Evolutionary conservation across 2,113 vertebrate genomes (phyloP).

Genomic region (Xenopus tropicalis): UCB_Xtro_10.0 CM004450.2:71731501-71732000

Average conservation of each 20-base stretch:
- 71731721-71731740: too few species aligned
- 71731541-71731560: too few species aligned
- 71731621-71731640: too few species aligned
- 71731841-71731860: conserved; percentile 35
- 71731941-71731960: conserved; percentile 57
- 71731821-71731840: conserved; percentile 31
- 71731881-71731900: conserved; percentile 33
- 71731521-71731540: too few species aligned
- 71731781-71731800: conserved; percentile 67
- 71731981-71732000: not conserved
- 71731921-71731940: conserved; percentile 48
- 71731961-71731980: conserved; percentile 26
- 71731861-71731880: conserved; percentile 19
- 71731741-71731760: not conserved
- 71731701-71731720: too few species aligned
- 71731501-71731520: too few species aligned
- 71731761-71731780: conserved; percentile 49
- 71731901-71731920: conserved; percentile 48
- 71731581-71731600: too few species aligned
- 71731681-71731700: not conserved
- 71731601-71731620: too few species aligned
- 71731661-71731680: not conserved
- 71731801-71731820: conserved; percentile 50
- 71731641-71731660: not conserved
- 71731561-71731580: too few species aligned